These are phyloP conservation scores for Orussus abietinus DNA, from an alignment of 1,140 invertebrate species.

Conservation along the genomic window DNA sequence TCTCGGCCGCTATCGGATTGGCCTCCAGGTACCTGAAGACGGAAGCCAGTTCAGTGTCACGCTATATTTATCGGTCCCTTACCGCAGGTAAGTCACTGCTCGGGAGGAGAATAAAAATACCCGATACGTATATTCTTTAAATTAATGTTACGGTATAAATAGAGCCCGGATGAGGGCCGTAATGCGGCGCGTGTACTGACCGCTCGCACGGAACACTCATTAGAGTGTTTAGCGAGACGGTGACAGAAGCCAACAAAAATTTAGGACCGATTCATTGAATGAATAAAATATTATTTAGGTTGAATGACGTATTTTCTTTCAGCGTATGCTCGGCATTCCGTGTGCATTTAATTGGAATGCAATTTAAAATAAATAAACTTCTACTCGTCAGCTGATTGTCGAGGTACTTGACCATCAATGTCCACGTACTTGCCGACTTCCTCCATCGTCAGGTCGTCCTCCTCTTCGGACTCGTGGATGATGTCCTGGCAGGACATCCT, in stretches of 20 bases:
- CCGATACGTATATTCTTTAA: neutral
- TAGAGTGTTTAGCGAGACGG: too few species aligned
- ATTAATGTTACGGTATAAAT: neutral
- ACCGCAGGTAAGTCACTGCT: neutral
- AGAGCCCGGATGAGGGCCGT: neutral
- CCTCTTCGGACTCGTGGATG: slow-evolving; percentile 38
- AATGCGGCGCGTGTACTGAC: neutral
- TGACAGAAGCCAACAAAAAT: too few species aligned
- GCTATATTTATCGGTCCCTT: neutral
- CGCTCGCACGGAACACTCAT: slow-evolving; percentile 1
- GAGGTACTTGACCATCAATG: slow-evolving; percentile 7
- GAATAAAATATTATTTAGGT: too few species aligned
- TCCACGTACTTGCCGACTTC: slow-evolving; percentile 38
- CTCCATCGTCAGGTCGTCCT: slow-evolving; percentile 43
- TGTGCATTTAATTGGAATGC: neutral
- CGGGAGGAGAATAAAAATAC: neutral
- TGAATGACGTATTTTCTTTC: too few species aligned
- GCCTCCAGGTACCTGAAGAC: slow-evolving; percentile 52
- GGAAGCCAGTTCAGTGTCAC: slow-evolving; percentile 3
- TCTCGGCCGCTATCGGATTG: slow-evolving; percentile 61
- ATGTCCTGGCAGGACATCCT: slow-evolving; percentile 37
- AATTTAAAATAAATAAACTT: slow-evolving; percentile 5
- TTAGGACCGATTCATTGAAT: too few species aligned
- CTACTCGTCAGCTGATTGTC: neutral
- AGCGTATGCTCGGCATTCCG: neutral